Conservation (phyloP, 2,888 invertebrate species). For the Cephalotes varians region DNA sequence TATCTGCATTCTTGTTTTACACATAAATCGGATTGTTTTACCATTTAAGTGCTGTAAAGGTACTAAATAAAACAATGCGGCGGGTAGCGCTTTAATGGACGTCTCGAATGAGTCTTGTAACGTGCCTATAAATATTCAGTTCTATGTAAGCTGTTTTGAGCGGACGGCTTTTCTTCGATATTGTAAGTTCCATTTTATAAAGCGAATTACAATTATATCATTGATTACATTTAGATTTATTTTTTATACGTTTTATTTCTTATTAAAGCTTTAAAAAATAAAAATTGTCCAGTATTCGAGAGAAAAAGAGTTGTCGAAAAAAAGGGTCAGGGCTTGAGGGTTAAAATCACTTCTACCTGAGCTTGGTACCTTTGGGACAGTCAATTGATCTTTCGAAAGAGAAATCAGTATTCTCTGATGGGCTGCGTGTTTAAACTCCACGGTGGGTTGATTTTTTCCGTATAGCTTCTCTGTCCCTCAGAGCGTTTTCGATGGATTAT, state of each 20-base stretch:
- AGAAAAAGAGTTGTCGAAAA: neutral
- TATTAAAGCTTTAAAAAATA: slow-evolving; percentile 6
- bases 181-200: slow-evolving; percentile 17
- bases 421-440: slow-evolving; percentile 64
- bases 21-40: slow-evolving; percentile 8
- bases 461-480: slow-evolving; percentile 14
- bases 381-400: slow-evolving; percentile 52
- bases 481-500: slow-evolving; percentile 68
- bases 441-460: slow-evolving; percentile 62
- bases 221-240: neutral
- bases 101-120: slow-evolving; percentile 45
- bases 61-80: slow-evolving; percentile 32
- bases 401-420: slow-evolving; percentile 63
- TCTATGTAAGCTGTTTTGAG: slow-evolving; percentile 40
- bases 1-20: neutral
- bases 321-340: neutral
- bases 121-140: slow-evolving; percentile 53
- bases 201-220: neutral
- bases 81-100: slow-evolving; percentile 10
- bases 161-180: slow-evolving; percentile 17
- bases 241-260: slow-evolving; percentile 3
- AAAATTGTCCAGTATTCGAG: neutral
- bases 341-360: slow-evolving; percentile 32
- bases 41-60: slow-evolving; percentile 3
- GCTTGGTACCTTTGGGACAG: neutral